Evolutionary conservation across 2,113 vertebrate species (phyloP).

Genomic region (Myrmophylax atrothorax): DNA sequence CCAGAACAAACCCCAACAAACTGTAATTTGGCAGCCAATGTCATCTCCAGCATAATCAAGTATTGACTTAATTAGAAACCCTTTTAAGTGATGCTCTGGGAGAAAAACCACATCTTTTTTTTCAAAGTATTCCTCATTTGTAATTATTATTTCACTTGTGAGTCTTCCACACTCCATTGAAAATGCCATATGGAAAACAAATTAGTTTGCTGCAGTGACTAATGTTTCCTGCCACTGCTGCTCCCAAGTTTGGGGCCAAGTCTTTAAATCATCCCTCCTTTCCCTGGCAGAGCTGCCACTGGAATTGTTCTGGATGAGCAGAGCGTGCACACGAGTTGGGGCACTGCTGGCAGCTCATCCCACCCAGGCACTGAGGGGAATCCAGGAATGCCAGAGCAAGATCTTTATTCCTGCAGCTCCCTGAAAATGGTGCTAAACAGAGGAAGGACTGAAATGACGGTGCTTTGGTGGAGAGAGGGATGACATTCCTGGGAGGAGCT

Average conservation of each 20-base stretch:
- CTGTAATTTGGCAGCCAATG: conserved; percentile 50
- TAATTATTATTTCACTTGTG: conserved; percentile 65
- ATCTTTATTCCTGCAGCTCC: background rate
- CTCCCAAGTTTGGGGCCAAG: conserved; percentile 56
- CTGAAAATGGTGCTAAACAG: background rate
- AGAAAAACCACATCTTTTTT: conserved; percentile 43
- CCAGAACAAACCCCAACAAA: conserved; percentile 34
- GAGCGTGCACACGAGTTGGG: background rate
- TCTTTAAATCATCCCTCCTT: conserved; percentile 11
- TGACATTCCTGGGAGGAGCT: background rate
- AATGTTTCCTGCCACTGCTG: conserved; percentile 49
- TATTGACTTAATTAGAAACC: conserved; percentile 71
- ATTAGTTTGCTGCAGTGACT: conserved; percentile 61
- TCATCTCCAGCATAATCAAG: conserved; percentile 60
- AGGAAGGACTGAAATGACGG: background rate
- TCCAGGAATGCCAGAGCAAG: background rate
- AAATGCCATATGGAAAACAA: conserved; percentile 67
- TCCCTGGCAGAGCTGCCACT: background rate
- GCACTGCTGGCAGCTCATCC: background rate
- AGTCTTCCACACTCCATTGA: conserved; percentile 56
- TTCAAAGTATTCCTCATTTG: conserved; percentile 54
- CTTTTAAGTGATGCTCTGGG: conserved; percentile 62
- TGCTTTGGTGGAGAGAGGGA: background rate
- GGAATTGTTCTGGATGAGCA: background rate
- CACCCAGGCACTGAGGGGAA: background rate